Percentiles rank a stretch among this genome's conserved stretches.
phyloP scores from a whole-genome alignment of 2,113 vertebrate genomes.

The Seriola aureovittata region DNA sequence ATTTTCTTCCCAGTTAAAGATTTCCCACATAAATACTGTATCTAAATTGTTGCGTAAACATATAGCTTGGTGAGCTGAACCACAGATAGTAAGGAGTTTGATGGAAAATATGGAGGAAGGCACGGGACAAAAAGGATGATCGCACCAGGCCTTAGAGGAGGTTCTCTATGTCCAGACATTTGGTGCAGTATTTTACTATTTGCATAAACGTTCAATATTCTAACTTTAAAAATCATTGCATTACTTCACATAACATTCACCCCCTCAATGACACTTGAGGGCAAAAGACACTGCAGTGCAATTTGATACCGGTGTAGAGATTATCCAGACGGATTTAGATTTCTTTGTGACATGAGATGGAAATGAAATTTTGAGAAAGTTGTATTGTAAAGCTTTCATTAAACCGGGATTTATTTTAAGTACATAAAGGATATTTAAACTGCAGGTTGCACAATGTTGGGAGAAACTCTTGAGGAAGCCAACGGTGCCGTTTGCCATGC shows the following conservation, averaged over 20 bases:
- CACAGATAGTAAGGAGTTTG: neutral
- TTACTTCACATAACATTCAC: slow-evolving; percentile 34
- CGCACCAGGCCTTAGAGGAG: too few species aligned
- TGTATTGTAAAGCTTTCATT: slow-evolving; percentile 71
- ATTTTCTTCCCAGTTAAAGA: slow-evolving; percentile 42
- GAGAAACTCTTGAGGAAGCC: slow-evolving; percentile 13
- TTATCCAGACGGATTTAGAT: slow-evolving; percentile 81
- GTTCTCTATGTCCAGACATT: neutral
- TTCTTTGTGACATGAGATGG: slow-evolving; percentile 79
- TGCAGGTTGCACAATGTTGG: slow-evolving; percentile 47
- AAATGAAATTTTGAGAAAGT: slow-evolving; percentile 77
- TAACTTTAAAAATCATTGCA: slow-evolving; percentile 6
- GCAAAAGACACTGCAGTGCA: slow-evolving; percentile 67
- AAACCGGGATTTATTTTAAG: slow-evolving; percentile 77
- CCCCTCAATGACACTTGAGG: slow-evolving; percentile 71
- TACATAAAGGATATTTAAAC: slow-evolving; percentile 64
- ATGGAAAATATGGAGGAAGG: too few species aligned
- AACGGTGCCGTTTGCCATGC: slow-evolving; percentile 9
- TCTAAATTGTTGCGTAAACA: slow-evolving; percentile 23
- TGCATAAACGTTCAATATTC: slow-evolving; percentile 2
- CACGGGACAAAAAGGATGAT: too few species aligned
- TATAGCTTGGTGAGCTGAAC: neutral
- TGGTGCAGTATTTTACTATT: neutral
- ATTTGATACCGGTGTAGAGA: slow-evolving; percentile 72
- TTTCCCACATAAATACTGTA: slow-evolving; percentile 29